Percentiles rank a stretch among this genome's conserved stretches.
Conservation (phyloP, 92 coral and sea anemone genomes). For the Umimayanthus chanpuru region DNA sequence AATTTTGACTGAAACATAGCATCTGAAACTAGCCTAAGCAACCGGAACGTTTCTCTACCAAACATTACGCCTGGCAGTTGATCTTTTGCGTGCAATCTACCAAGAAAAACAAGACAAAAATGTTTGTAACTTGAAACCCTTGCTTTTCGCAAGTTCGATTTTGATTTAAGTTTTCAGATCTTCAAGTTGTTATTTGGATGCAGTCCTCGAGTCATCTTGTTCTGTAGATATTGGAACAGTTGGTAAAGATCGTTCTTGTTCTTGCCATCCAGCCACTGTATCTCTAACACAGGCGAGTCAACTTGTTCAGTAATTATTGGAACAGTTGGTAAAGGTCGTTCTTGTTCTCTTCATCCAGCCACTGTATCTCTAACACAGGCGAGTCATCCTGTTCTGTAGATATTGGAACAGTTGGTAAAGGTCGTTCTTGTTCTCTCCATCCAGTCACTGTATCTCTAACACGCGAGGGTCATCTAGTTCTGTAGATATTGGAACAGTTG, state of each 20-base stretch:
- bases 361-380: constrained; percentile 70
- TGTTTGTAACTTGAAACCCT: no score
- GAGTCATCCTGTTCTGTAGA: constrained; percentile 50
- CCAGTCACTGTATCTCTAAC: constrained; percentile 76
- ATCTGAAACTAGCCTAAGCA: no score
- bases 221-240: constrained; percentile 88
- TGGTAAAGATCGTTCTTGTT: constrained; percentile 91
- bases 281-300: constrained; percentile 58
- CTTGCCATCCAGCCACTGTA: constrained; percentile 79
- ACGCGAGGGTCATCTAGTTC: constrained; percentile 27
- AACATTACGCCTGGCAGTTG: no score
- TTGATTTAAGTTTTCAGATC: not conserved
- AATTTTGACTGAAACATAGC: no score
- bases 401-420: constrained; percentile 93
- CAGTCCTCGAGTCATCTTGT: constrained; percentile 62
- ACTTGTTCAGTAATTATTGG: constrained; percentile 68
- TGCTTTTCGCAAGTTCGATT: no score
- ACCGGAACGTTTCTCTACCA: no score
- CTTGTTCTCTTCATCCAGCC: constrained; percentile 79
- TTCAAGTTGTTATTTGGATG: not conserved
- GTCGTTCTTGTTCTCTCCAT: constrained; percentile 81
- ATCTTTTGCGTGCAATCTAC: no score
- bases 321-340: constrained; percentile 91
- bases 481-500: constrained; percentile 82
- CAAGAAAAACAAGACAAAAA: no score